Evolutionary conservation across 2,797 vertebrate genomes (phyloP), one percentile per base, ranked within the genome.

Genomic region (Anguilla anguilla): DNA sequence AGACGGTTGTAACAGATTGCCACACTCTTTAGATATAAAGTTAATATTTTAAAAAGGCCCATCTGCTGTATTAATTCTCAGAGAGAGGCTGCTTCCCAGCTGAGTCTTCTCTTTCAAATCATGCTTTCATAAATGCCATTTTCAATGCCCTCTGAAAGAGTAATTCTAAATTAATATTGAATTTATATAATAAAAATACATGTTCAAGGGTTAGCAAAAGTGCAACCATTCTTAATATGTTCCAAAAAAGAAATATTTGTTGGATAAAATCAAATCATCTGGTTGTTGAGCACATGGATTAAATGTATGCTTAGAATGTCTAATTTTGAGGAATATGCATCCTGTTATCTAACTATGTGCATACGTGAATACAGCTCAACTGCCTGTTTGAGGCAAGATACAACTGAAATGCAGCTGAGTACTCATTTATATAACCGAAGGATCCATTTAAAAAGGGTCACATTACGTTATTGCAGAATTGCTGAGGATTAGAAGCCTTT

Each of bases 41-140:
- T 92, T 94, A 93, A 93, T 94, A 90, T 91, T 91, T 91, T 94
- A 94, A 96, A 95, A 92, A 93, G 94, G 89, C 89, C 94, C 95
- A 95, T 95, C 94, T 95, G 94, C 90, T 92, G 93, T 93, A 94
- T 92, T 95, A 92, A 93, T 92, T 95, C 77, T 87, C 69, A 90
- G 67, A 88, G 81, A 6, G 90, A 93, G 43, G 89, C 92, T 89
- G 91, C 91, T 89, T 90, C 92, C 92, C 94, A 95, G 92, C 95
- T 94, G 93, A 92, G 92, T 92, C 88, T 91, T 89, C 89, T 89
- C 89, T 92, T 93, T 82, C 64, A 64, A 86, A 83, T 35, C 64
- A 28, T 79, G 22, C 81, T 86, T 89, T 94, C 91, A 93, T 92
- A 95, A 95, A 95, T 94, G 93, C 94, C 93, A 94, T 43, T 86